Evolutionary conservation across 1,140 invertebrate genomes (phyloP).

Genomic region (Archegozetes longisetosus): DNA sequence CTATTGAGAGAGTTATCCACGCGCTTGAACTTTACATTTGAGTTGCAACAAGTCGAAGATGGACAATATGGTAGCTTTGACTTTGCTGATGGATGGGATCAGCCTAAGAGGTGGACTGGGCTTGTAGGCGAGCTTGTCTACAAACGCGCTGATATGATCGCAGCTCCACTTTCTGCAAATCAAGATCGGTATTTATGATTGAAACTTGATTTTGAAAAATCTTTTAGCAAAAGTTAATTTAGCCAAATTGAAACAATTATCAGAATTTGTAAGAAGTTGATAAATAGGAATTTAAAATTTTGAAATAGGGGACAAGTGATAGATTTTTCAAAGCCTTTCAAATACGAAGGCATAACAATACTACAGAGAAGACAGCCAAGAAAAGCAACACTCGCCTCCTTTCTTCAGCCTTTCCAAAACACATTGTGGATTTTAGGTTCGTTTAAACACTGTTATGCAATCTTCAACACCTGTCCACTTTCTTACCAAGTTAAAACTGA

Average conservation of each 20-base stretch:
- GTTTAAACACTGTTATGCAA: neutral
- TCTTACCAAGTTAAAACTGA: too few species aligned
- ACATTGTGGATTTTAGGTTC: conserved; percentile 70
- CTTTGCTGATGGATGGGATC: conserved; percentile 1
- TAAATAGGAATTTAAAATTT: neutral
- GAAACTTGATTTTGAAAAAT: too few species aligned
- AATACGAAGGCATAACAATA: conserved; percentile 55
- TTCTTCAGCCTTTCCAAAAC: conserved; percentile 97
- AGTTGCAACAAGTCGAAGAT: conserved; percentile 74
- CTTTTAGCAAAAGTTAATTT: too few species aligned
- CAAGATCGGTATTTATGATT: conserved; percentile 95
- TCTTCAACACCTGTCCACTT: neutral
- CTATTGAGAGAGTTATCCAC: conserved; percentile 65
- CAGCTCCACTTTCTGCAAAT: conserved; percentile 94
- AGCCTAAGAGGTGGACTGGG: conserved; percentile 55
- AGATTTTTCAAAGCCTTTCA: conserved; percentile 98
- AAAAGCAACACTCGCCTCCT: conserved; percentile 88
- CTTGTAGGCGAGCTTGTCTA: conserved; percentile 86
- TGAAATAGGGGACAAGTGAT: conserved; percentile 50
- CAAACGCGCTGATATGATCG: conserved; percentile 89
- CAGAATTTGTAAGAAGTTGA: neutral
- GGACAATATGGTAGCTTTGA: conserved; percentile 64
- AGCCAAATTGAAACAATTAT: too few species aligned
- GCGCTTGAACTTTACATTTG: conserved; percentile 84
- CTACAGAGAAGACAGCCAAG: conserved; percentile 44